Evolutionary conservation across 2,113 vertebrate genomes (phyloP).

Genomic region (Lonchura striata): DNA sequence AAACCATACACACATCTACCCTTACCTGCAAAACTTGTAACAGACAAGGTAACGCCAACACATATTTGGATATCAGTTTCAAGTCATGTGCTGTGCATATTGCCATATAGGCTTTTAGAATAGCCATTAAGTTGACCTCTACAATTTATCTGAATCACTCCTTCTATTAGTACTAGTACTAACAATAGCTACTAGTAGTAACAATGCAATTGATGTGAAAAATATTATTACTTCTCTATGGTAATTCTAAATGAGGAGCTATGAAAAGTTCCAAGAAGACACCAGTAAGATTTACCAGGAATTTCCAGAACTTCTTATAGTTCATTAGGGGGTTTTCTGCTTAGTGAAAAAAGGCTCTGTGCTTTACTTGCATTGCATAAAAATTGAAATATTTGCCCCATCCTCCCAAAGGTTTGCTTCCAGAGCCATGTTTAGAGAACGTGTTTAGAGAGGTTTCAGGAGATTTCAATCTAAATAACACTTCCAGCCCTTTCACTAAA

Average conservation of each 20-base stretch:
- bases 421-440: neutral
- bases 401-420: neutral
- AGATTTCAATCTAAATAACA: neutral
- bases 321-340: neutral
- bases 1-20: neutral
- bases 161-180: neutral
- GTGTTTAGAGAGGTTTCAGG: neutral
- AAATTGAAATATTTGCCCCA: neutral
- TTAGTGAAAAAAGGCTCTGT: neutral
- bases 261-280: neutral
- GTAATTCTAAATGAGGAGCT: neutral
- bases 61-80: neutral
- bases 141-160: neutral
- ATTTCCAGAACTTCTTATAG: neutral
- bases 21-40: neutral
- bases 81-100: rapidly evolving
- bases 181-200: neutral
- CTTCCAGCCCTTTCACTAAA: neutral
- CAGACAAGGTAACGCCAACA: neutral
- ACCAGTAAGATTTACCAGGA: neutral
- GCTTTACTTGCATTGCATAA: neutral
- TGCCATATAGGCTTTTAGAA: neutral
- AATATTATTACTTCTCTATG: neutral
- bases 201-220: neutral
- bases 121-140: neutral